A percentile compares a stretch with the other conserved stretches of the same genome.
Evolutionary conservation across 2,797 vertebrate species (phyloP).

Genomic region (Triplophysa bombifrons): DNA sequence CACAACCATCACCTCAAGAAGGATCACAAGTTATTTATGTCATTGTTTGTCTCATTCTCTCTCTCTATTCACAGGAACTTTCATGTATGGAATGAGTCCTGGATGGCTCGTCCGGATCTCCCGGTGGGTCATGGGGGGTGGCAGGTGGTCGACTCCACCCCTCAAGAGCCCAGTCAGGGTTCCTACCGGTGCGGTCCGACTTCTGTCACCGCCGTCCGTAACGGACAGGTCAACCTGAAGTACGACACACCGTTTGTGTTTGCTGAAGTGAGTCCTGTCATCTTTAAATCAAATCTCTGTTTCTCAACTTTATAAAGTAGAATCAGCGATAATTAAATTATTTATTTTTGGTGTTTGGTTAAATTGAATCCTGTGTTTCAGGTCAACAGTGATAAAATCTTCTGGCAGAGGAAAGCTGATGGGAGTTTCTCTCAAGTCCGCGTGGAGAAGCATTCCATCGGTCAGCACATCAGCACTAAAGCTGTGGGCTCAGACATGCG

Average conservation of each 20-base stretch:
- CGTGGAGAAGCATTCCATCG: slow-evolving; percentile 65
- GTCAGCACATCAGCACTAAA: slow-evolving; percentile 70
- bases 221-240: slow-evolving; percentile 70
- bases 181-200: slow-evolving; percentile 72
- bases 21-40: slow-evolving; percentile 3
- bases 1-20: neutral
- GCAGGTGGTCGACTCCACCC: slow-evolving; percentile 92
- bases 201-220: slow-evolving; percentile 79
- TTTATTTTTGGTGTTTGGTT: no score
- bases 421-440: slow-evolving; percentile 63
- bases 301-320: no score
- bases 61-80: slow-evolving; percentile 83
- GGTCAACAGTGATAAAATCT: slow-evolving; percentile 95
- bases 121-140: slow-evolving; percentile 84
- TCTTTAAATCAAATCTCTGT: slow-evolving; percentile 56
- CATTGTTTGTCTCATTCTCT: no score
- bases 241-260: slow-evolving; percentile 82
- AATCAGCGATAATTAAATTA: no score
- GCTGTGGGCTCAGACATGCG: no score
- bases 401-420: slow-evolving; percentile 62
- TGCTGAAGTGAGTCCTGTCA: slow-evolving; percentile 70
- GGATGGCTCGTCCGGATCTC: slow-evolving; percentile 90
- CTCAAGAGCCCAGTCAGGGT: slow-evolving; percentile 87
- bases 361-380: slow-evolving; percentile 54
- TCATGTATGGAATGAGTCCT: slow-evolving; percentile 95